Conservation (phyloP, 1,140 invertebrate species). For the Drosophila nebulosa region DNA sequence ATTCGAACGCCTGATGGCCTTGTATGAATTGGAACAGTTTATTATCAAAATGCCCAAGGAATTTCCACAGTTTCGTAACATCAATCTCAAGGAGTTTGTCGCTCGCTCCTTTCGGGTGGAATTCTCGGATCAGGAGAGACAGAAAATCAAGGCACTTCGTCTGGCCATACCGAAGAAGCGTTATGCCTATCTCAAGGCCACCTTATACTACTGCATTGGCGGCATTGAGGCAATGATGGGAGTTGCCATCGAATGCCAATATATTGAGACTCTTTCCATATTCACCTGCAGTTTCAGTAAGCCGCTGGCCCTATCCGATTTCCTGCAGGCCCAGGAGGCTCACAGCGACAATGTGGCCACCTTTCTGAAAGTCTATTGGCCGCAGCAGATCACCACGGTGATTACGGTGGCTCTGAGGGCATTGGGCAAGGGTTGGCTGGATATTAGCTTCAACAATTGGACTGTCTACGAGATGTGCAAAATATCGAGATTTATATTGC, state of each 20-base stretch:
- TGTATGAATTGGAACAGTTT: slow-evolving; percentile 71
- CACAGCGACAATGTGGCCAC: slow-evolving; percentile 59
- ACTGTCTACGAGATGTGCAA: slow-evolving; percentile 69
- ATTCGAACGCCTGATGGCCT: slow-evolving; percentile 70
- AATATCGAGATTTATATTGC: slow-evolving; percentile 64
- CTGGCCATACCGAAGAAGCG: slow-evolving; percentile 43
- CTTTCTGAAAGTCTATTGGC: slow-evolving; percentile 67
- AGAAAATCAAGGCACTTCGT: slow-evolving; percentile 26
- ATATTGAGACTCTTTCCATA: slow-evolving; percentile 56
- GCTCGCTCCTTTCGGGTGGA: slow-evolving; percentile 35
- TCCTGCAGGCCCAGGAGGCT: slow-evolving; percentile 57
- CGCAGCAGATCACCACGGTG: slow-evolving; percentile 49
- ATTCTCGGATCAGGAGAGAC: slow-evolving; percentile 36
- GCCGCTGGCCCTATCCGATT: slow-evolving; percentile 51
- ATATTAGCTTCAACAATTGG: slow-evolving; percentile 60
- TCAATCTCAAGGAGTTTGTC: slow-evolving; percentile 51
- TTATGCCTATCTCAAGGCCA: slow-evolving; percentile 30
- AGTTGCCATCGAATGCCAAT: slow-evolving; percentile 57
- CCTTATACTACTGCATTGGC: slow-evolving; percentile 59
- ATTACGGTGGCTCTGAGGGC: slow-evolving; percentile 57
- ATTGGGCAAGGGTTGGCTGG: slow-evolving; percentile 72
- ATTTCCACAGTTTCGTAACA: slow-evolving; percentile 60
- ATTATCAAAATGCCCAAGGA: slow-evolving; percentile 71
- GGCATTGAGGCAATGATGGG: slow-evolving; percentile 66
- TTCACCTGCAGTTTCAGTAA: slow-evolving; percentile 63